Percentiles rank a stretch among this genome's conserved stretches.
Evolutionary conservation across 2,113 vertebrate species (phyloP).

Genomic region (Amia ocellicauda): DNA sequence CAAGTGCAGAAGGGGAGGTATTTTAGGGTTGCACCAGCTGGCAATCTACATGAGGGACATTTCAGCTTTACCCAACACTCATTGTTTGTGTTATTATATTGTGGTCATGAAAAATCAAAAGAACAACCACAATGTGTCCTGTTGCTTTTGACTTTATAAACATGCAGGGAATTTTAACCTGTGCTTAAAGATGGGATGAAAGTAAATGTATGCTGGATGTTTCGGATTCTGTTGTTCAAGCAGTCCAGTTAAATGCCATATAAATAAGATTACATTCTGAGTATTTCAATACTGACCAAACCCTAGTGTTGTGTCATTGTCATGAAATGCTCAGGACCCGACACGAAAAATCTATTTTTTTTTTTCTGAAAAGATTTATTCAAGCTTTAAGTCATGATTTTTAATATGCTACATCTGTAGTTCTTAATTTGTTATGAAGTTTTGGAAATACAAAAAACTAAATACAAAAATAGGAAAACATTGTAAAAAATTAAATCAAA

Average conservation of each 20-base stretch:
- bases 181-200: neutral
- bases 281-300: constrained; percentile 23
- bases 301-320: constrained; percentile 17
- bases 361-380: constrained; percentile 62
- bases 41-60: too few species aligned
- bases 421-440: constrained; percentile 58
- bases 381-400: constrained; percentile 41
- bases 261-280: constrained; percentile 31
- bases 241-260: constrained; percentile 22
- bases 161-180: constrained; percentile 4
- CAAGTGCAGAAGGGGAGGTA: too few species aligned
- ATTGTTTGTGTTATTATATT: too few species aligned
- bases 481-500: constrained; percentile 37
- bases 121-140: too few species aligned
- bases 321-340: constrained; percentile 40
- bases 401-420: constrained; percentile 62
- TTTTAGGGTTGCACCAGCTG: too few species aligned
- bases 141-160: too few species aligned
- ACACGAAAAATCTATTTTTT: constrained; percentile 28
- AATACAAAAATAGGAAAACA: constrained; percentile 33
- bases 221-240: constrained; percentile 14
- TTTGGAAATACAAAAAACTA: constrained; percentile 50
- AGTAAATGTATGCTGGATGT: neutral
- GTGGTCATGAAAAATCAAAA: too few species aligned
- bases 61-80: too few species aligned